These are phyloP conservation scores for Haliclystus octoradiatus DNA, from an alignment of 30 jellyfish, hydroid and myxozoan species.

Conservation along the genomic window DNA sequence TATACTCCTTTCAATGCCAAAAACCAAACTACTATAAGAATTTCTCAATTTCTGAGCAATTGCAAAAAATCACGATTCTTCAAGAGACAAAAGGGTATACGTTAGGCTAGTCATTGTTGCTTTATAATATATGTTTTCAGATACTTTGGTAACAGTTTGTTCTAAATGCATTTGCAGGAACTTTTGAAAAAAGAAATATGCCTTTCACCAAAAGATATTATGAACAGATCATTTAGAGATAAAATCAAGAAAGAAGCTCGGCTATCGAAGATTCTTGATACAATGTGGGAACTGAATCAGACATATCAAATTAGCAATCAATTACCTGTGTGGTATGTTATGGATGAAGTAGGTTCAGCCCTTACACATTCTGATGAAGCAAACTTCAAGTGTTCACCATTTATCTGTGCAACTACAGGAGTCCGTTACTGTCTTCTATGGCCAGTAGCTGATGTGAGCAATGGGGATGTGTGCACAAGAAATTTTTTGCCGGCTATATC, in stretches of 20 bases:
- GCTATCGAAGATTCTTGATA: constrained; percentile 34
- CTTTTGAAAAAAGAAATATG: constrained; percentile 55
- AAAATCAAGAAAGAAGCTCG: constrained; percentile 5
- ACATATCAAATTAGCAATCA: constrained; percentile 29
- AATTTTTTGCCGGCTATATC: constrained; percentile 30
- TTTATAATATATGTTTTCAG: no score
- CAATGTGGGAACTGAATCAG: constrained; percentile 77
- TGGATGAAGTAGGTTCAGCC: constrained; percentile 79
- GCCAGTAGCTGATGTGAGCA: constrained; percentile 49
- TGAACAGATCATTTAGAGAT: constrained; percentile 28
- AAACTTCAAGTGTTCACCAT: constrained; percentile 57
- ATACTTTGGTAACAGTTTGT: no score
- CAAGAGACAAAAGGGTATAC: no score
- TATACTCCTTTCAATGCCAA: no score
- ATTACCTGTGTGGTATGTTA: constrained; percentile 60
- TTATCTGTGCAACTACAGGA: constrained; percentile 25
- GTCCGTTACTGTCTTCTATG: constrained; percentile 38
- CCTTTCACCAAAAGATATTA: constrained; percentile 56
- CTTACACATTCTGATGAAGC: constrained; percentile 50
- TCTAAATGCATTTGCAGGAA: no score
- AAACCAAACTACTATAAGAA: no score
- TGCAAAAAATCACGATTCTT: no score
- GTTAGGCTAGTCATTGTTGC: no score
- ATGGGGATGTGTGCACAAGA: constrained; percentile 53
- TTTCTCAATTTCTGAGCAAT: no score